Evolutionary conservation across 2,113 vertebrate genomes (phyloP).

Genomic region (Poeciliopsis retropinna): DNA sequence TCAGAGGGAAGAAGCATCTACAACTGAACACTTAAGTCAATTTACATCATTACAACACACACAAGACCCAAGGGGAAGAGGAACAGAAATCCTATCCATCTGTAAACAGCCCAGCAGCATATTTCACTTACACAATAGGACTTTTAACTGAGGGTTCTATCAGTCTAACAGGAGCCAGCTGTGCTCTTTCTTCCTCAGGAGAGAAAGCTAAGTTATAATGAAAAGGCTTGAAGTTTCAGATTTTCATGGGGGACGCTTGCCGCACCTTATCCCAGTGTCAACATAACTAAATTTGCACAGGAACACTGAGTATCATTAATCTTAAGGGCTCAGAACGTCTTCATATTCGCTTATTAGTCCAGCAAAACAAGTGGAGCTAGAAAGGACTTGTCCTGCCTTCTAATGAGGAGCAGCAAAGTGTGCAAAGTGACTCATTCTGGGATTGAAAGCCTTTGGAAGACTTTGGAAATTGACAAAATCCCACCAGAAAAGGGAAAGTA

Average conservation of each 20-base stretch:
- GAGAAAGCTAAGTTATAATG: constrained; percentile 16
- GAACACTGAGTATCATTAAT: constrained; percentile 28
- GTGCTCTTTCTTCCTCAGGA: constrained; percentile 39
- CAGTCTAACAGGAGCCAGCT: constrained; percentile 38
- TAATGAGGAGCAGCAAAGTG: constrained; percentile 32
- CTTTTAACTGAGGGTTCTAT: constrained; percentile 9
- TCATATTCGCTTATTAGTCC: constrained; percentile 40
- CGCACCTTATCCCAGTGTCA: constrained; percentile 58
- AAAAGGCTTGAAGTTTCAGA: constrained; percentile 12
- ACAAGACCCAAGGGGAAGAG: constrained; percentile 16
- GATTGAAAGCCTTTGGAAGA: constrained; percentile 12
- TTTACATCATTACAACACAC: constrained; percentile 38
- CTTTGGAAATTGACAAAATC: background rate
- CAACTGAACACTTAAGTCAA: constrained; percentile 36
- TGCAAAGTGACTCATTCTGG: constrained; percentile 20
- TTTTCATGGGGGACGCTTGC: constrained; percentile 4
- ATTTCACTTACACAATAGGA: constrained; percentile 1
- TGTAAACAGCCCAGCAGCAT: constrained; percentile 24
- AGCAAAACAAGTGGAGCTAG: constrained; percentile 34
- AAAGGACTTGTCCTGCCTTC: constrained; percentile 27
- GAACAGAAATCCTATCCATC: constrained; percentile 15
- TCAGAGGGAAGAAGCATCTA: constrained; percentile 32
- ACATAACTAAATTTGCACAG: constrained; percentile 12
- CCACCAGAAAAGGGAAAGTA: background rate
- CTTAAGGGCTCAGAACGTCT: background rate